Evolutionary conservation across 37 sponge, comb jelly and placozoan genomes (phyloP).

Genomic region (Theonella swinhoei): DNA sequence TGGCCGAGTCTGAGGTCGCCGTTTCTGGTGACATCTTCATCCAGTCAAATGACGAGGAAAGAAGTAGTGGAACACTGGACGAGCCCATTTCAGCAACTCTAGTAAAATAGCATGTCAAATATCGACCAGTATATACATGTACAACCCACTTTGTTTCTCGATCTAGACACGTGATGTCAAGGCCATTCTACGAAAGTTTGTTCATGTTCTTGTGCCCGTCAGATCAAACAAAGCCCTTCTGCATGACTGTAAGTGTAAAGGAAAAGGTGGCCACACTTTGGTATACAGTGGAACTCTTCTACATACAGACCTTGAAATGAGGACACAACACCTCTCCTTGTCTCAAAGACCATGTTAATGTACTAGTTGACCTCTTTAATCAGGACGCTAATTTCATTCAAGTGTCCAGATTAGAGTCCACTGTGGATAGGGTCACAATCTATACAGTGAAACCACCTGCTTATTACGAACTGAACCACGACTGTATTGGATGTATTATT

Average conservation of each 20-base stretch:
- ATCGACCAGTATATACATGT: too few relatives aligned
- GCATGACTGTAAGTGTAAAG: slow-evolving; percentile 71
- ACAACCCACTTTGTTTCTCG: neutral
- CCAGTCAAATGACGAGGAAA: slow-evolving; percentile 23
- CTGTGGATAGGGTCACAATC: too few relatives aligned
- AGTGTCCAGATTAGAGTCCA: too few relatives aligned
- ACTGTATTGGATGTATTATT: too few relatives aligned
- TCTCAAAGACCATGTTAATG: neutral
- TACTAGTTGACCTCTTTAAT: too few relatives aligned
- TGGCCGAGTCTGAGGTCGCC: neutral
- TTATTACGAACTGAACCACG: too few relatives aligned
- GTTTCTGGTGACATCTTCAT: neutral
- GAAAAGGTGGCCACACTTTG: neutral
- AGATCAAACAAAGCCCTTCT: slow-evolving; percentile 75
- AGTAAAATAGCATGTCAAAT: too few relatives aligned
- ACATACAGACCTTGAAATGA: neutral
- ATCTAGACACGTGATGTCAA: slow-evolving; percentile 68
- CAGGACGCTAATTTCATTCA: too few relatives aligned
- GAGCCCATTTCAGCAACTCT: slow-evolving; percentile 82
- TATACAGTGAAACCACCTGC: too few relatives aligned
- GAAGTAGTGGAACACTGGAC: slow-evolving; percentile 69
- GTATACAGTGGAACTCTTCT: neutral
- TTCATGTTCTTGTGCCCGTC: slow-evolving; percentile 74
- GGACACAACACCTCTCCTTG: neutral
- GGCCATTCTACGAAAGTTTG: slow-evolving; percentile 73